Percentiles rank a stretch among this genome's conserved stretches.
Evolutionary conservation across 2,113 vertebrate species (phyloP).

Genomic region (Prietella phreatophila): DNA sequence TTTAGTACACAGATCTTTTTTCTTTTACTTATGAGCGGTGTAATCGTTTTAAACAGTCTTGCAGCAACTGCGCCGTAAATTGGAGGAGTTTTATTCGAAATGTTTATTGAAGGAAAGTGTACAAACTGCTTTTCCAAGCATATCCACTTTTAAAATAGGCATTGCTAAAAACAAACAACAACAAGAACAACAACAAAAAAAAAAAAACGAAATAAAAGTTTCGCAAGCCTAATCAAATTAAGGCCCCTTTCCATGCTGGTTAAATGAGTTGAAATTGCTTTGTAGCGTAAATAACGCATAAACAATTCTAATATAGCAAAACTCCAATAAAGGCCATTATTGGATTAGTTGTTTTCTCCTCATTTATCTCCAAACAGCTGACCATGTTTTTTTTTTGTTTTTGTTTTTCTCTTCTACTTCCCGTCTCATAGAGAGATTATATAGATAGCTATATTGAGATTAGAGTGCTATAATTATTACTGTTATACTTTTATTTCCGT

Average conservation of each 20-base stretch:
- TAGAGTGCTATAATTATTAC: neutral
- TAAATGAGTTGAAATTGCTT: constrained; percentile 42
- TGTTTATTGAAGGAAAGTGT: constrained; percentile 16
- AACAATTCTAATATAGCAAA: constrained; percentile 18
- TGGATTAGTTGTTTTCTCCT: constrained; percentile 1
- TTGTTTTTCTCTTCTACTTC: neutral
- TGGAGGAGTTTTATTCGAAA: constrained; percentile 1
- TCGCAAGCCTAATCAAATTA: constrained; percentile 30
- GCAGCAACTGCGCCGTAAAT: neutral
- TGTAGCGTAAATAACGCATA: constrained; percentile 22
- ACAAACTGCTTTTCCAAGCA: constrained; percentile 39
- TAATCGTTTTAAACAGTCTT: constrained; percentile 28
- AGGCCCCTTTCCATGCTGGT: constrained; percentile 3
- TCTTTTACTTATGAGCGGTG: neutral
- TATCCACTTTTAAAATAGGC: constrained; percentile 21
- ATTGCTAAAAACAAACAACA: neutral
- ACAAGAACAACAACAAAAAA: too few species aligned
- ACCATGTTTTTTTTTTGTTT: neutral
- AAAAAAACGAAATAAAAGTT: neutral
- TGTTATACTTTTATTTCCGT: neutral
- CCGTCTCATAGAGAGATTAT: neutral
- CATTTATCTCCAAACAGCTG: neutral
- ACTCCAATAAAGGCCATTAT: neutral
- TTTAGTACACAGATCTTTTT: neutral
- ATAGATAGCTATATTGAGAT: neutral